phyloP scores from a whole-genome alignment of 2,797 vertebrate genomes.

The Sebastes taczanowskii region DNA sequence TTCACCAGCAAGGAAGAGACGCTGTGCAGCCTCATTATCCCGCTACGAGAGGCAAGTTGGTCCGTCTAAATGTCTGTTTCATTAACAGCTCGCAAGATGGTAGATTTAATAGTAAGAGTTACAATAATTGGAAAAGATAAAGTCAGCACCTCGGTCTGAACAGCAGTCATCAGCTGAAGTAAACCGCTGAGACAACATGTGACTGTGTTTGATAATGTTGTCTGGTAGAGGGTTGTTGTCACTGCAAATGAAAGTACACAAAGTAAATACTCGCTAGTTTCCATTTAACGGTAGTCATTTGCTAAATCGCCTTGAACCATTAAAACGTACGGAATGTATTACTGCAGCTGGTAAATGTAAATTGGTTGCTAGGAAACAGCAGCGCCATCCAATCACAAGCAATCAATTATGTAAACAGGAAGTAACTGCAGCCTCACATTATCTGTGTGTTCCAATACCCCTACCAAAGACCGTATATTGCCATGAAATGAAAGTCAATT shows the following conservation, averaged over 20 bases:
- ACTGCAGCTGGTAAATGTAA: background rate
- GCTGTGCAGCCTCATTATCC: constrained; percentile 95
- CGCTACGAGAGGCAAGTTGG: constrained; percentile 89
- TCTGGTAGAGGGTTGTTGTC: background rate
- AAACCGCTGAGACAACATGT: background rate
- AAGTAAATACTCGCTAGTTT: background rate
- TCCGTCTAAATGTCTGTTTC: background rate
- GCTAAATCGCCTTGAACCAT: background rate
- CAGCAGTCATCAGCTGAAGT: background rate
- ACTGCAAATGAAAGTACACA: background rate
- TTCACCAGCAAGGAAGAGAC: constrained; percentile 98
- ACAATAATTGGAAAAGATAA: background rate
- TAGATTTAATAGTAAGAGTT: background rate
- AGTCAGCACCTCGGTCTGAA: background rate
- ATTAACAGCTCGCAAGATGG: background rate
- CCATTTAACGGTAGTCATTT: background rate
- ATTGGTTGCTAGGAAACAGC: background rate
- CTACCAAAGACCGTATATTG: too few species aligned
- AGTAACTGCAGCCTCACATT: background rate
- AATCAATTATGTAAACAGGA: background rate
- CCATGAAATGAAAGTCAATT: too few species aligned
- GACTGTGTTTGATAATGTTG: background rate
- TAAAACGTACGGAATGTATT: background rate
- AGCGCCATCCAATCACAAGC: background rate
- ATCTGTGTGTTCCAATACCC: too few species aligned